phyloP scores from a whole-genome alignment of 2,888 invertebrate genomes.

The Dicyrtomina minuta region DNA sequence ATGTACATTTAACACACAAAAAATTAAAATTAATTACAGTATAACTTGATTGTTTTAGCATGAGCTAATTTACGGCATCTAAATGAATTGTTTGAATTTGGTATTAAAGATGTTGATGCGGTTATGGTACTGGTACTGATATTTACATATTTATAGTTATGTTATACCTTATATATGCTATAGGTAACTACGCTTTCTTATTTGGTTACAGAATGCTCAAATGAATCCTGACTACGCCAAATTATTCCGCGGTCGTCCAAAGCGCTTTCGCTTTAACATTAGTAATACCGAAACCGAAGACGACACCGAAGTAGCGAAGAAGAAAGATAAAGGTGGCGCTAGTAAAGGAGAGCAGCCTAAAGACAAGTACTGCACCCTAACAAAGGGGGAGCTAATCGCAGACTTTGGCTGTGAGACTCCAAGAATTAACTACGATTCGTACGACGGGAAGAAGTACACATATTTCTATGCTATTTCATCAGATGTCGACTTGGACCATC shows the following conservation, averaged over 20 bases:
- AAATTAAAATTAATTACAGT: too few relatives aligned
- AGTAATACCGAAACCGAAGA: constrained; percentile 33
- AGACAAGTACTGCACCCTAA: constrained; percentile 22
- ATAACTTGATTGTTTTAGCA: too few relatives aligned
- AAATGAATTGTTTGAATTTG: too few relatives aligned
- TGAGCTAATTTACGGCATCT: too few relatives aligned
- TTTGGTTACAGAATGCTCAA: constrained; percentile 63
- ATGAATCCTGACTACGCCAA: constrained; percentile 76
- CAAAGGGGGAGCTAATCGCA: constrained; percentile 65
- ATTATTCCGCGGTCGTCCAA: constrained; percentile 76
- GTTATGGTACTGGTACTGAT: too few relatives aligned
- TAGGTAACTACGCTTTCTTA: too few relatives aligned
- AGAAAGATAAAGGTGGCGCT: too few relatives aligned
- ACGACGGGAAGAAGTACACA: constrained; percentile 69
- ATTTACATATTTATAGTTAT: too few relatives aligned
- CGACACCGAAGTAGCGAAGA: neutral
- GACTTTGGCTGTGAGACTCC: constrained; percentile 85
- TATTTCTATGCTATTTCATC: constrained; percentile 89
- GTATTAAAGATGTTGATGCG: too few relatives aligned
- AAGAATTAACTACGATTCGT: constrained; percentile 72
- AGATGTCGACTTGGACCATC: constrained; percentile 72
- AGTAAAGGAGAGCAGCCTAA: too few relatives aligned
- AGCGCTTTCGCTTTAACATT: constrained; percentile 73
- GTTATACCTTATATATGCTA: too few relatives aligned
- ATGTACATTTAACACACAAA: too few relatives aligned